Percentiles rank a stretch among this genome's conserved stretches.
These are phyloP conservation scores for Diarsia mendica DNA, from an alignment of 2,888 invertebrate species.

Conservation along the genomic window DNA sequence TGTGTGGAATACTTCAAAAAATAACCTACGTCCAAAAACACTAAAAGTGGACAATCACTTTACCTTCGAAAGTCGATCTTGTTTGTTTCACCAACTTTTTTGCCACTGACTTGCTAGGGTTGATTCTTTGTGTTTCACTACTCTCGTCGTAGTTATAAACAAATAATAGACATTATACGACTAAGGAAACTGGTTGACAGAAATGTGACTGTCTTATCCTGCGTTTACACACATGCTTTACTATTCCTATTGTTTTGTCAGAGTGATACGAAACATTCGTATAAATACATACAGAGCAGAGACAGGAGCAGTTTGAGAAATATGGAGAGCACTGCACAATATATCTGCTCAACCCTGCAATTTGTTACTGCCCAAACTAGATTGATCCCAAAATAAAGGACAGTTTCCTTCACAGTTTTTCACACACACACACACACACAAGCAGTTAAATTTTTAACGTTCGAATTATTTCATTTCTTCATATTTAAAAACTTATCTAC, in stretches of 20 bases:
- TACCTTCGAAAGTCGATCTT: too few species aligned
- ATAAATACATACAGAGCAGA: background rate
- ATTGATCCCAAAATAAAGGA: background rate
- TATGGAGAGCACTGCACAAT: background rate
- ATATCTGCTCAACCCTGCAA: background rate
- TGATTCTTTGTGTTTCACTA: too few species aligned
- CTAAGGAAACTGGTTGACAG: background rate
- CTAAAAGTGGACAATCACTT: too few species aligned
- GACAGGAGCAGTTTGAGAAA: background rate
- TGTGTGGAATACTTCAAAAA: too few species aligned
- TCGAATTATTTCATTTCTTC: background rate
- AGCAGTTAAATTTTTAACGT: too few species aligned
- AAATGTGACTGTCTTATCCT: background rate
- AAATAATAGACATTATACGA: background rate
- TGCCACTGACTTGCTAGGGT: too few species aligned
- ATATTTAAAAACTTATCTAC: background rate
- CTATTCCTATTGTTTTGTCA: background rate
- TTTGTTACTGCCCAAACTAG: conserved; percentile 1
- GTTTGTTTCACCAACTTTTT: too few species aligned
- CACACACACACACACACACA: too few species aligned
- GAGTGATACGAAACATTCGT: background rate
- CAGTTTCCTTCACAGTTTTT: background rate
- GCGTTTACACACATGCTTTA: background rate
- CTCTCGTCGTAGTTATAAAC: background rate
- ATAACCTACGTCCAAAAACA: too few species aligned